Percentiles rank a stretch among this genome's conserved stretches.
phyloP scores from a whole-genome alignment of 2,113 vertebrate genomes.

The Phocoena phocoena region DNA sequence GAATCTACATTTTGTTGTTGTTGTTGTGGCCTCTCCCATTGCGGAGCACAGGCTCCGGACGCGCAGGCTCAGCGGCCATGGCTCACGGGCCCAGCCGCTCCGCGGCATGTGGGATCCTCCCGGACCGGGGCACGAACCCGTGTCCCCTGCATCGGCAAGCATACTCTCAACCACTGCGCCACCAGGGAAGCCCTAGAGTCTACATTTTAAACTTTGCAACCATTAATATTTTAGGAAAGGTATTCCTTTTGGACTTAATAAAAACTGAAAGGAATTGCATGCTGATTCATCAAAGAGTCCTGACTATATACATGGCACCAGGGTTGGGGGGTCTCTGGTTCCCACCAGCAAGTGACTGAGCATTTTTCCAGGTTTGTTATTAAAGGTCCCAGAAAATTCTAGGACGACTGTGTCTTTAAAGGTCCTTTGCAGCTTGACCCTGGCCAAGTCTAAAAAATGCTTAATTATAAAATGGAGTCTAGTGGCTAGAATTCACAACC shows the following conservation, averaged over 20 bases:
- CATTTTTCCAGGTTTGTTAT: slow-evolving; percentile 13
- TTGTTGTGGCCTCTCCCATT: too few relatives aligned
- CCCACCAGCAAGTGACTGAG: neutral
- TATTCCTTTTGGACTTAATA: slow-evolving; percentile 41
- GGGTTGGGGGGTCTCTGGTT: neutral
- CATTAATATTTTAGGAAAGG: neutral
- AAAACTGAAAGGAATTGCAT: slow-evolving; percentile 8
- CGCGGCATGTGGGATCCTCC: too few relatives aligned
- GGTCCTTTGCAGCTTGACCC: neutral
- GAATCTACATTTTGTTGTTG: neutral
- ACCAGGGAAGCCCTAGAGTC: neutral
- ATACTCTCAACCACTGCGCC: too few relatives aligned
- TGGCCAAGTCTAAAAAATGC: neutral
- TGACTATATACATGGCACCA: neutral
- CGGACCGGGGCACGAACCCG: too few relatives aligned
- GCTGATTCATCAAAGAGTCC: slow-evolving; percentile 2
- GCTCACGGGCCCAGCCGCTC: too few relatives aligned
- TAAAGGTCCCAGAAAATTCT: slow-evolving; percentile 33
- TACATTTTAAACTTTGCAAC: slow-evolving; percentile 43
- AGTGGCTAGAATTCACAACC: neutral
- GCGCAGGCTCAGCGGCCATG: too few relatives aligned
- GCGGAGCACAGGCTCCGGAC: too few relatives aligned
- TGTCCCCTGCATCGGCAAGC: too few relatives aligned
- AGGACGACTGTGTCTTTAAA: neutral
- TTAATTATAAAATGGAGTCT: neutral